Percentiles rank a stretch among this genome's conserved stretches.
Evolutionary conservation across 2,113 vertebrate genomes (phyloP).

Genomic region (Aptenodytes forsteri): DNA sequence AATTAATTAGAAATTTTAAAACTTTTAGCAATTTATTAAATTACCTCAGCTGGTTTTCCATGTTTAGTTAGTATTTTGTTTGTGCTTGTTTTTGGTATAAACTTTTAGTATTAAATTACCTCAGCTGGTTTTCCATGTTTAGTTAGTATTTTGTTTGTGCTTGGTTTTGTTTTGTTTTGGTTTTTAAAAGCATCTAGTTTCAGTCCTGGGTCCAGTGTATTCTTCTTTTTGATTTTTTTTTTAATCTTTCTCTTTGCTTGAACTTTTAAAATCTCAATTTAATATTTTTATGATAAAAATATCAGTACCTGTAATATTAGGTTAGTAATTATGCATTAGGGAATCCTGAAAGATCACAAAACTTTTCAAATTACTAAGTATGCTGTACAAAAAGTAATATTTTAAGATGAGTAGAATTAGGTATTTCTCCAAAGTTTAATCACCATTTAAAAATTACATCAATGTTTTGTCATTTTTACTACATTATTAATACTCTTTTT

Average conservation of each 20-base stretch:
- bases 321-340: background rate
- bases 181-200: background rate
- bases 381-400: background rate
- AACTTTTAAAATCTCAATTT: background rate
- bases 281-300: background rate
- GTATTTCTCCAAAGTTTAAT: background rate
- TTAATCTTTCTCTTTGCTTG: background rate
- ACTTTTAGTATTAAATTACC: no score
- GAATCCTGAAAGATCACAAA: background rate
- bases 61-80: background rate
- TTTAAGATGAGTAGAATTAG: background rate
- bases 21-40: background rate
- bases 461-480: background rate
- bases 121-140: background rate
- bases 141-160: background rate
- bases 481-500: background rate
- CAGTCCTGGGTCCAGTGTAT: background rate
- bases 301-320: background rate
- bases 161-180: background rate
- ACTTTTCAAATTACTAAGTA: background rate
- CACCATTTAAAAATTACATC: background rate
- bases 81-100: background rate
- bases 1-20: background rate
- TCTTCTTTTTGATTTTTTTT: background rate
- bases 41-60: background rate